Base-by-base conservation (phyloP, 2,888 invertebrate species). In the Mycogona germanica region DNA sequence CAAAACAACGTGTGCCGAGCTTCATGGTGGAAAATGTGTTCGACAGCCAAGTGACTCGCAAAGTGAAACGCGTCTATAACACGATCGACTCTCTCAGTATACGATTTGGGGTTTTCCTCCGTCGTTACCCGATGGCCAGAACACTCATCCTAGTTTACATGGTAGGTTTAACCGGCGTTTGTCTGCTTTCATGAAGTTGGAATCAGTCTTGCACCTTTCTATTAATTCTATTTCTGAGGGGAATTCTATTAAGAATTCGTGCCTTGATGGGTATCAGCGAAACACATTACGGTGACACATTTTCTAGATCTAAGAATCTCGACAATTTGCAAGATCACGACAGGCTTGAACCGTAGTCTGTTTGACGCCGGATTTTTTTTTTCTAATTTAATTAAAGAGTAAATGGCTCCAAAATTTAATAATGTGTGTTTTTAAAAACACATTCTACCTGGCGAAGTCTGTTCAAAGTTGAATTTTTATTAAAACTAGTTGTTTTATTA, bases 131-230 rank as follows among this genome's bases (percentile, higher is more conserved):
- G 0, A 70, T 86, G 44, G 81, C 87, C 55, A 77, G 91, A 63
- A 78, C 88, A 55, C 79, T 86, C 67, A 78, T 89, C n/a, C 75
- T 91, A 57, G 71, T 82, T 62, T 92, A 92, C 67, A 84, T 91
- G 78, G 87, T 72, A 63, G 63, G 67, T 62, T 51, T 25, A 25
- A 47, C 21, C 23, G n/a, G 35, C 40, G 28, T 19, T 50, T 58
- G 57, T 59, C n/a, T 41, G 17, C 17, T 7, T 1, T n/a, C 44
- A 28, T 2, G 12, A 28, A 38, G n/a, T 38, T 38, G 2, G 6
- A 2, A 6, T 3, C 19, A 42, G 45, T 45, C n/a, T 23, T 35
- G 23, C 19, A 47, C 21, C 21, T 17, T 23, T 19, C 17, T 40
- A 21, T 19, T 9, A 7, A 47, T 3, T 17, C 41, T 9, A 17